Base-by-base conservation (phyloP, 2,888 invertebrate genomes). In the Eulithis testata region DNA sequence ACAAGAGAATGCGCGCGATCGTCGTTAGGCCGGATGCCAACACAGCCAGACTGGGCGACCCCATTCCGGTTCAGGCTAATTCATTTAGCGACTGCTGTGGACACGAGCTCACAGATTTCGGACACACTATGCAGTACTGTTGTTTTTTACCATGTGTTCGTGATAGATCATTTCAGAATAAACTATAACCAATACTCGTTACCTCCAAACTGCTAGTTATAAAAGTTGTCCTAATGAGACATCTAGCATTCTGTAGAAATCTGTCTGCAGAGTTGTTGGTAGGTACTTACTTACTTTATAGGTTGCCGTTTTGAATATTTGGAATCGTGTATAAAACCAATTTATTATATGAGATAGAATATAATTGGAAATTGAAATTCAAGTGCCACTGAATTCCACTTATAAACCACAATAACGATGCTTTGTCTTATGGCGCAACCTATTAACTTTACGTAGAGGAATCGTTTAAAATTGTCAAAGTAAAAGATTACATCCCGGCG, bases 1-100 rank as follows among this genome's bases (percentile, higher is more conserved):
- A 76, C 76, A 80, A 80, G 84, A 87, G 90, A 89, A 90, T 89
- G 88, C 83, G 87, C 84, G 82, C 78, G 77, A 79, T 81, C 87
- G 90, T 90, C 91, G 91, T 91, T 92, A 92, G 93, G 92, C 91
- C 88, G 90, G 88, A 90, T 92, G 92, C 92, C 93, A 93, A 90
- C 88, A 81, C 85, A 89, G 88, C 90, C 91, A 93, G 93, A 93
- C 92, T 89, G 81, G 82, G 79, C 91, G 92, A 92, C 92, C 92
- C 89, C 91, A 93, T 92, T 93, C 90, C 85, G 87, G 82, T 80
- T 79, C 86, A 84, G 85, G 87, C 88, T 90, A 89, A 91, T 90
- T 91, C 90, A 87, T 91, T 91, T 91, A 87, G 86, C 86, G 86
- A 84, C 84, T 83, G 83, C 81, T 81, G 81, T 60, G 67, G 60